Evolutionary conservation across 1,140 invertebrate genomes (phyloP).

Genomic region (Anastrepha obliqua): DNA sequence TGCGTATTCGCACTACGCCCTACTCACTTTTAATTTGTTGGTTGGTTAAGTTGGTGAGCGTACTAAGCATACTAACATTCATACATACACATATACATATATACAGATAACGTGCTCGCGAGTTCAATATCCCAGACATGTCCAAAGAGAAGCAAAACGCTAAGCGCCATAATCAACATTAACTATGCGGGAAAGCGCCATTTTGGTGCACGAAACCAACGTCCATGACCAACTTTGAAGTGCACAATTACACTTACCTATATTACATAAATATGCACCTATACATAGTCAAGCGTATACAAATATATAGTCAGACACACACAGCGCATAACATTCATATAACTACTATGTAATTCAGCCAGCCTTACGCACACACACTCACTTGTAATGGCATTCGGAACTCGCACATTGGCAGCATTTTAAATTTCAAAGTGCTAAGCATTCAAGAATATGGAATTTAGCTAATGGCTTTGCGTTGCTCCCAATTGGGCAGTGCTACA

Average conservation of each 20-base stretch:
- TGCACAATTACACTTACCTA: background rate
- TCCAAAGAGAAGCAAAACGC: background rate
- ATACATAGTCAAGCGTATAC: background rate
- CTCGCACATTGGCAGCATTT: constrained; percentile 17
- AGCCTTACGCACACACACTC: background rate
- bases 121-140: constrained; percentile 30
- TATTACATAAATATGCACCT: background rate
- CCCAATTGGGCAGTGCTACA: background rate
- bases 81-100: background rate
- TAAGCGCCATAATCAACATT: constrained; percentile 14
- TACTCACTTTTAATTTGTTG: background rate
- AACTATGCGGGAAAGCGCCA: background rate
- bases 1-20: background rate
- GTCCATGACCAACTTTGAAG: background rate
- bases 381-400: background rate
- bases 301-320: too few species aligned
- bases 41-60: background rate
- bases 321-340: background rate
- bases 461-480: constrained; percentile 18
- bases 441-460: constrained; percentile 27
- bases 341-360: background rate
- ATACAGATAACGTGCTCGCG: constrained; percentile 14
- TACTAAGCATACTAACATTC: background rate
- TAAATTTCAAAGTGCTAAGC: constrained; percentile 19
- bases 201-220: background rate